A percentile compares a stretch with the other conserved stretches of the same genome.
Evolutionary conservation across 2,797 vertebrate species (phyloP).

Genomic region (Ispidina picta): DNA sequence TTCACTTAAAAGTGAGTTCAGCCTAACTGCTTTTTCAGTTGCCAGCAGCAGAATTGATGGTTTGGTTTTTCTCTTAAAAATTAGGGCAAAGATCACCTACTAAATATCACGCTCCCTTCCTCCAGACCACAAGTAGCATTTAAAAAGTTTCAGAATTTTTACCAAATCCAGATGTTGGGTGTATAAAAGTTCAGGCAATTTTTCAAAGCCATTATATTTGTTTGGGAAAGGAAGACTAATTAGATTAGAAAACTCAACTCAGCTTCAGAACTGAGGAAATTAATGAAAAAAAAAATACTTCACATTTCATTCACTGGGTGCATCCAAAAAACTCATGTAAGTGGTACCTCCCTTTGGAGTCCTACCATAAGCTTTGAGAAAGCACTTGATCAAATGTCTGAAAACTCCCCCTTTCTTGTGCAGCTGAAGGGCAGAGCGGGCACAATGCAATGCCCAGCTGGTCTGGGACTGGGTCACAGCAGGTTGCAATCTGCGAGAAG

Average conservation of each 20-base stretch:
- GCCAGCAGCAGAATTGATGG: constrained; percentile 4
- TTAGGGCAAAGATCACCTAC: not conserved
- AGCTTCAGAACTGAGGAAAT: not conserved
- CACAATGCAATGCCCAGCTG: fast-evolving
- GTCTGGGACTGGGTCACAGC: not conserved
- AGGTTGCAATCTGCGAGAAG: not conserved
- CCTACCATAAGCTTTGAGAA: not conserved
- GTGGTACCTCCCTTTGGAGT: not conserved
- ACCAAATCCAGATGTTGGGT: constrained; percentile 3
- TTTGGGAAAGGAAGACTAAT: not conserved
- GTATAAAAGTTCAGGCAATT: not conserved
- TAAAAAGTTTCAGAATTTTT: constrained; percentile 1
- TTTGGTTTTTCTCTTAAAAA: not conserved
- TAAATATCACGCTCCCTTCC: not conserved
- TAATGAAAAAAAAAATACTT: not conserved
- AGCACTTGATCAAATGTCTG: not conserved
- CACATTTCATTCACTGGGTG: not conserved
- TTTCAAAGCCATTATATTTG: constrained; percentile 7
- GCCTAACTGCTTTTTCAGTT: constrained; percentile 37
- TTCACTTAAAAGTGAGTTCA: constrained; percentile 38
- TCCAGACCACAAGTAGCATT: not conserved
- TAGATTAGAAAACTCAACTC: not conserved
- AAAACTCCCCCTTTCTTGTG: not conserved
- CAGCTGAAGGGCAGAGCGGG: not conserved
- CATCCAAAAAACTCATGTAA: not conserved